Evolutionary conservation across 2,888 invertebrate species (phyloP).

Genomic region (Conchocele bisecta): DNA sequence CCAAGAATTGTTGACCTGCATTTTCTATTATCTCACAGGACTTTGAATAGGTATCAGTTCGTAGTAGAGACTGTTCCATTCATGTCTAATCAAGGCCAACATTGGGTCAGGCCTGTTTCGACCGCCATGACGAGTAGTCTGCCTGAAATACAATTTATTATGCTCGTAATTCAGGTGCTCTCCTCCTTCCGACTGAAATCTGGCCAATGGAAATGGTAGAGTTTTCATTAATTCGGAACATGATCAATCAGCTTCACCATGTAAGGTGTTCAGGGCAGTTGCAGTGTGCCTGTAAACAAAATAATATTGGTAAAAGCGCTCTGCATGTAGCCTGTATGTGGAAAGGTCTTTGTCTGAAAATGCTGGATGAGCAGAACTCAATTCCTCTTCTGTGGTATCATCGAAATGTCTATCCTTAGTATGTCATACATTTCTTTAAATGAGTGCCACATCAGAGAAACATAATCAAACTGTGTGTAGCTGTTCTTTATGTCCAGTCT

Average conservation of each 20-base stretch:
- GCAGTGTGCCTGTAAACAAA: background rate
- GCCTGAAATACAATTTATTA: background rate
- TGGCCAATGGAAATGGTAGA: background rate
- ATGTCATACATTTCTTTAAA: background rate
- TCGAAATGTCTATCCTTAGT: background rate
- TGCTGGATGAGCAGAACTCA: no score
- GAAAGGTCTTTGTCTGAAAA: no score
- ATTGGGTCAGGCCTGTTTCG: background rate
- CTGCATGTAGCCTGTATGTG: background rate
- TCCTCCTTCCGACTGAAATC: background rate
- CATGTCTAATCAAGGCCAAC: background rate
- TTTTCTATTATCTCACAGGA: background rate
- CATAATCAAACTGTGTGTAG: background rate
- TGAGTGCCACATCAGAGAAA: background rate
- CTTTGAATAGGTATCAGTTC: background rate
- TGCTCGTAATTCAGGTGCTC: background rate
- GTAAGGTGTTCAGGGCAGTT: background rate
- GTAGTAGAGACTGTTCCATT: background rate
- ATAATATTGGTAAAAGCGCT: background rate
- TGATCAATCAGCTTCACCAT: slow-evolving; percentile 5
- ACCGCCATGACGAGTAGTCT: background rate
- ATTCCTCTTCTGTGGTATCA: no score
- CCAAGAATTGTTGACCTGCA: background rate
- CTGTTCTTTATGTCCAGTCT: background rate
- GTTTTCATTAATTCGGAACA: background rate